These are phyloP conservation scores for Margaritifera margaritifera DNA, from an alignment of 2,888 invertebrate species.

Conservation along the genomic window DNA sequence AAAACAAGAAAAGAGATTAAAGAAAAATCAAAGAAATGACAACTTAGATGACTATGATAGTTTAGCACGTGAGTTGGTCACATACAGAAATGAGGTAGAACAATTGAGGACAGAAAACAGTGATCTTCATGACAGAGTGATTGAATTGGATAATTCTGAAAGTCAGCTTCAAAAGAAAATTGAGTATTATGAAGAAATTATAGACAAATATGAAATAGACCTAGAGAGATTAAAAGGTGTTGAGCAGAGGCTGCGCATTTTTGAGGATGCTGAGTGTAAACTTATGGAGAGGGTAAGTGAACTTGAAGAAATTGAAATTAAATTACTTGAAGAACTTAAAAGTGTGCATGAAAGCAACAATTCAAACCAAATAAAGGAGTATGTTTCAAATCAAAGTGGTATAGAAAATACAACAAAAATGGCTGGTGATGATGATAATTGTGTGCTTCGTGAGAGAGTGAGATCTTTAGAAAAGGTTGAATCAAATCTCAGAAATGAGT, in stretches of 20 bases:
- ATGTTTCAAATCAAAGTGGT: too few species aligned
- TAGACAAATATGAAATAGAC: slow-evolving; percentile 24
- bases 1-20: slow-evolving; percentile 35
- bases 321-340: slow-evolving; percentile 26
- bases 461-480: too few species aligned
- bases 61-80: slow-evolving; percentile 37
- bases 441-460: too few species aligned
- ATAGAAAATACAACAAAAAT: too few species aligned
- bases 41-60: slow-evolving; percentile 41
- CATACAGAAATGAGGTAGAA: slow-evolving; percentile 39
- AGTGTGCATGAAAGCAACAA: slow-evolving; percentile 4
- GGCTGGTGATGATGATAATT: too few species aligned
- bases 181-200: slow-evolving; percentile 27
- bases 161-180: slow-evolving; percentile 25
- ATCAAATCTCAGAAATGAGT: too few species aligned
- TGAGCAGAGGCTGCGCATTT: slow-evolving; percentile 34
- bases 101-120: slow-evolving; percentile 45
- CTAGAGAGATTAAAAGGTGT: slow-evolving; percentile 24
- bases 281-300: slow-evolving; percentile 48
- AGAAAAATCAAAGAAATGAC: slow-evolving; percentile 34
- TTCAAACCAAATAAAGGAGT: too few species aligned
- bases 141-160: slow-evolving; percentile 48
- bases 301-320: slow-evolving; percentile 25
- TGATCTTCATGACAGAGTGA: slow-evolving; percentile 50
- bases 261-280: slow-evolving; percentile 50